These are phyloP conservation scores for Clytia hemisphaerica DNA, from an alignment of 30 jellyfish, hydroid and myxozoan species.

Conservation along the genomic window DNA sequence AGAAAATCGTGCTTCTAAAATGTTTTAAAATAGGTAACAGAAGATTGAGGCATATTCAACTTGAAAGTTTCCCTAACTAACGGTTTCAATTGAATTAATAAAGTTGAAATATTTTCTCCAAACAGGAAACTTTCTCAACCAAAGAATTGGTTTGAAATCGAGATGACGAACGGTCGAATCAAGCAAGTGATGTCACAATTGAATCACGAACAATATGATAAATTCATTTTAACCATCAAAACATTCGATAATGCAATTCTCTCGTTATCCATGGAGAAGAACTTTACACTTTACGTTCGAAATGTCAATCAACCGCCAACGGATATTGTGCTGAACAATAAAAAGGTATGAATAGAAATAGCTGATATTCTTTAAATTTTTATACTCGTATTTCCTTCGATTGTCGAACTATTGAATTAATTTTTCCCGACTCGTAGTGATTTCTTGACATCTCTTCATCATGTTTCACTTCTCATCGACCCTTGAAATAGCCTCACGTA, in stretches of 20 bases:
- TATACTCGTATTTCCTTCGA: too few species aligned
- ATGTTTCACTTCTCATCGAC: background rate
- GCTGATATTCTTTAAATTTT: too few species aligned
- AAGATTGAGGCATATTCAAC: too few species aligned
- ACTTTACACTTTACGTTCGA: constrained; percentile 37
- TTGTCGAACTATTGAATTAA: too few species aligned
- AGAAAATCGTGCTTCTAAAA: too few species aligned
- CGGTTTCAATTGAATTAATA: too few species aligned
- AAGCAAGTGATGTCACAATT: constrained; percentile 26
- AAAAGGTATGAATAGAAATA: constrained; percentile 42
- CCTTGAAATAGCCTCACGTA: background rate
- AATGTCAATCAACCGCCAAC: constrained; percentile 78
- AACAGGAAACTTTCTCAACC: too few species aligned
- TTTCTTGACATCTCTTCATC: background rate
- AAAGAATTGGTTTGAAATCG: too few species aligned
- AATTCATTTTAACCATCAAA: constrained; percentile 28
- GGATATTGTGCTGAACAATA: constrained; percentile 30
- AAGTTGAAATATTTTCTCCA: too few species aligned
- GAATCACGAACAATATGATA: constrained; percentile 35
- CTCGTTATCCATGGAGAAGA: constrained; percentile 20
- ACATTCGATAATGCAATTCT: constrained; percentile 72
- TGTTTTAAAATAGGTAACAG: too few species aligned
- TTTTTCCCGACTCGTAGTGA: too few species aligned
- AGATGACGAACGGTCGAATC: constrained; percentile 32
- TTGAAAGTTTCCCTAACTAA: too few species aligned